Percentiles rank a stretch among this genome's conserved stretches.
Conservation (phyloP, 2,888 invertebrate genomes). For the Euzophera pinguis region DNA sequence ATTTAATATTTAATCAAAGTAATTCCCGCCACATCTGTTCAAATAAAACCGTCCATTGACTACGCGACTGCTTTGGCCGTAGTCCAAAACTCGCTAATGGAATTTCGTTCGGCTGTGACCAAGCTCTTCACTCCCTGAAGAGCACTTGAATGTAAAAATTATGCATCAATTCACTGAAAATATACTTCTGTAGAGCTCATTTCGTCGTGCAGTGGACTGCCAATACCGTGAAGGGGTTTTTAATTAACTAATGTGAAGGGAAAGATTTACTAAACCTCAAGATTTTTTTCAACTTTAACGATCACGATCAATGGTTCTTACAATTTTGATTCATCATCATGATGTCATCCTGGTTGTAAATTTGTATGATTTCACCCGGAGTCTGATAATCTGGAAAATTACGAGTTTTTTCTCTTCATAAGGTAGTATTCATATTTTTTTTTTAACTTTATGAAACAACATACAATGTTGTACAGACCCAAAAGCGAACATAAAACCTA, state of each 20-base stretch:
- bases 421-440: no score
- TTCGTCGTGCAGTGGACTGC: constrained; percentile 17
- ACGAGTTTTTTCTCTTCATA: no score
- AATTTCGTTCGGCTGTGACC: constrained; percentile 65
- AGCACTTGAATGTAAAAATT: constrained; percentile 59
- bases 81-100: constrained; percentile 71
- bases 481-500: no score
- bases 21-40: constrained; percentile 28
- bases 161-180: constrained; percentile 49
- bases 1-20: constrained; percentile 11
- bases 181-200: constrained; percentile 41
- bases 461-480: no score
- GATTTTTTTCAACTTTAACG: no score
- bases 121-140: constrained; percentile 50
- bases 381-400: no score
- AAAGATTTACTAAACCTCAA: no score
- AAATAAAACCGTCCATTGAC: constrained; percentile 35
- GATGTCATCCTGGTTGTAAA: no score
- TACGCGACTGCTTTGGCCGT: constrained; percentile 45
- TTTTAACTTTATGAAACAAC: no score
- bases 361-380: no score
- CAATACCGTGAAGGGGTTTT: constrained; percentile 16
- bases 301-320: no score
- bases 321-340: no score
- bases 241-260: neutral